These are phyloP conservation scores for Periphyllus acericola DNA, from an alignment of 2,888 invertebrate species.

Conservation along the genomic window DNA sequence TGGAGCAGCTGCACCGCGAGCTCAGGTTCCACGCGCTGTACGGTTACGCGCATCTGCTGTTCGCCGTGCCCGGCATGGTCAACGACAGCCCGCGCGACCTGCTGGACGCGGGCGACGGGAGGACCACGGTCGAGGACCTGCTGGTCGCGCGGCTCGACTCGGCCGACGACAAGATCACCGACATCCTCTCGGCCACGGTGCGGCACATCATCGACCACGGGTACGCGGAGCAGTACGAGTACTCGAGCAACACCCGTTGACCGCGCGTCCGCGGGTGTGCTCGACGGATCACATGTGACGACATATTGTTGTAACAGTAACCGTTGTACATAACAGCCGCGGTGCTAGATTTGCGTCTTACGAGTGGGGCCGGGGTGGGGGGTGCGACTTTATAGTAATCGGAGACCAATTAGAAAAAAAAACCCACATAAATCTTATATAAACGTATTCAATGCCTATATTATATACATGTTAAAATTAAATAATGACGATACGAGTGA, in stretches of 20 bases:
- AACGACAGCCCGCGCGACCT: constrained; percentile 6
- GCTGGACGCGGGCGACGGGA: constrained; percentile 10
- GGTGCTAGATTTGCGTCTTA: too few species aligned
- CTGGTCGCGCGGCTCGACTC: constrained; percentile 36
- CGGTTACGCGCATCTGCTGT: constrained; percentile 54
- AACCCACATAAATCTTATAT: too few species aligned
- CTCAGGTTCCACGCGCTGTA: constrained; percentile 52
- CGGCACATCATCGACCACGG: constrained; percentile 54
- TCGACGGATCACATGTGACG: too few species aligned
- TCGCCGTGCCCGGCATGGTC: constrained; percentile 56
- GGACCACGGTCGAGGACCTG: background rate
- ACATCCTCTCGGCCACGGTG: constrained; percentile 33
- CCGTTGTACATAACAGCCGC: too few species aligned
- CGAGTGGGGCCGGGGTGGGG: too few species aligned
- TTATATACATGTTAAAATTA: too few species aligned
- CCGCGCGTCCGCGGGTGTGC: background rate
- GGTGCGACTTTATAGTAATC: too few species aligned
- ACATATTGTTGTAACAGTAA: too few species aligned
- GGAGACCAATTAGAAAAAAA: too few species aligned
- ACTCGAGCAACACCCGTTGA: constrained; percentile 9
- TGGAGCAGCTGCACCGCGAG: constrained; percentile 34
- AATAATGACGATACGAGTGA: too few species aligned
- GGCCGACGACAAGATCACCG: constrained; percentile 41
- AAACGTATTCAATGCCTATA: too few species aligned
- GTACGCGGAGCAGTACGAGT: constrained; percentile 48